These are phyloP conservation scores for Cosmorhoe ocellata DNA, from an alignment of 2,888 invertebrate genomes.

Conservation along the genomic window DNA sequence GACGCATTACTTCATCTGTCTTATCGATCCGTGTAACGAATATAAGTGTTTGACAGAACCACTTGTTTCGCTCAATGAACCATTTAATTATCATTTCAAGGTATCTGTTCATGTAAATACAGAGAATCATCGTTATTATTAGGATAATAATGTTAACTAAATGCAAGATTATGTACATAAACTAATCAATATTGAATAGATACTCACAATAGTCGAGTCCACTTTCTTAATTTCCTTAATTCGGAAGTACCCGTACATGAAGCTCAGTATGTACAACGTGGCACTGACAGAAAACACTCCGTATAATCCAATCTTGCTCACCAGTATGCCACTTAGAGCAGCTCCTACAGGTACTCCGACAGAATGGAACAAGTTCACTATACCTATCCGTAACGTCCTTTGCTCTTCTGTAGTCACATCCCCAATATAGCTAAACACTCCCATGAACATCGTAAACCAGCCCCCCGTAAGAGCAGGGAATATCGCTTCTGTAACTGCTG, in stretches of 20 bases:
- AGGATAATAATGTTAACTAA: slow-evolving; percentile 6
- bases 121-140: slow-evolving; percentile 20
- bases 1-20: slow-evolving; percentile 40
- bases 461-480: slow-evolving; percentile 92
- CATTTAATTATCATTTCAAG: slow-evolving; percentile 44
- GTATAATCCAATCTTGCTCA: slow-evolving; percentile 89
- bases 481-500: slow-evolving; percentile 90
- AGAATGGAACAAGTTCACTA: slow-evolving; percentile 94
- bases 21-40: slow-evolving; percentile 44
- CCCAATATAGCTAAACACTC: slow-evolving; percentile 93
- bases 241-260: slow-evolving; percentile 87
- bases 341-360: slow-evolving; percentile 95
- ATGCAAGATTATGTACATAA: slow-evolving; percentile 10
- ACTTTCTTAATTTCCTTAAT: slow-evolving; percentile 85
- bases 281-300: slow-evolving; percentile 91
- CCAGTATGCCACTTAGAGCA: slow-evolving; percentile 91
- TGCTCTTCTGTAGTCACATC: slow-evolving; percentile 93
- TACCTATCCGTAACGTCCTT: slow-evolving; percentile 92
- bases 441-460: slow-evolving; percentile 96
- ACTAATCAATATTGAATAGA: slow-evolving; percentile 2
- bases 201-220: slow-evolving; percentile 61
- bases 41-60: slow-evolving; percentile 40
- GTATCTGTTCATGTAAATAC: slow-evolving; percentile 33
- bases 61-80: slow-evolving; percentile 54
- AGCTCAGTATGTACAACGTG: slow-evolving; percentile 87